Conservation (phyloP, 2,797 vertebrate genomes). For the Choloepus didactylus region DNA sequence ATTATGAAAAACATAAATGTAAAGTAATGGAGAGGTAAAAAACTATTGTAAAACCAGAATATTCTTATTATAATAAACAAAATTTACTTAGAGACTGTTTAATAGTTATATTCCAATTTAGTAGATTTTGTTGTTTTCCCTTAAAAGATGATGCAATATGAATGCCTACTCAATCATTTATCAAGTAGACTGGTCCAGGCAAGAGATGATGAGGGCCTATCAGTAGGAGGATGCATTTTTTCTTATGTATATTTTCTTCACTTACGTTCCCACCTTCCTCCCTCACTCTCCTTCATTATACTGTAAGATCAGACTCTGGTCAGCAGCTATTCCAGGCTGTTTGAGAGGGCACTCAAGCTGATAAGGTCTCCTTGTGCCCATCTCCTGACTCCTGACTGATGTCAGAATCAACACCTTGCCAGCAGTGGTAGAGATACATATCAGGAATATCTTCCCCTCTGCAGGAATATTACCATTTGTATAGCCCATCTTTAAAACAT, state of each 20-base stretch:
- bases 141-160: not conserved
- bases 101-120: not conserved
- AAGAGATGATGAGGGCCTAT: not conserved
- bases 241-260: not conserved
- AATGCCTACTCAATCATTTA: not conserved
- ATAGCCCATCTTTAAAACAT: not conserved
- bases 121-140: constrained; percentile 35
- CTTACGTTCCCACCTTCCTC: not conserved
- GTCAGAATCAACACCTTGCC: not conserved
- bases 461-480: not conserved
- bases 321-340: not conserved
- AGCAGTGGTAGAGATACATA: not conserved
- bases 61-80: not conserved
- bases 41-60: not conserved
- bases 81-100: not conserved
- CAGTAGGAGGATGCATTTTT: not conserved
- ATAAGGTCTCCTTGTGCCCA: not conserved
- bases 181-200: not conserved
- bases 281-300: not conserved
- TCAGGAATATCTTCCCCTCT: not conserved
- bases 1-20: not conserved
- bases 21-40: not conserved
- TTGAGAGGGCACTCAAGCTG: not conserved
- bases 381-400: not conserved
- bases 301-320: not conserved